Evolutionary conservation across 2,113 vertebrate genomes (phyloP).

Genomic region (Ondatra zibethicus): DNA sequence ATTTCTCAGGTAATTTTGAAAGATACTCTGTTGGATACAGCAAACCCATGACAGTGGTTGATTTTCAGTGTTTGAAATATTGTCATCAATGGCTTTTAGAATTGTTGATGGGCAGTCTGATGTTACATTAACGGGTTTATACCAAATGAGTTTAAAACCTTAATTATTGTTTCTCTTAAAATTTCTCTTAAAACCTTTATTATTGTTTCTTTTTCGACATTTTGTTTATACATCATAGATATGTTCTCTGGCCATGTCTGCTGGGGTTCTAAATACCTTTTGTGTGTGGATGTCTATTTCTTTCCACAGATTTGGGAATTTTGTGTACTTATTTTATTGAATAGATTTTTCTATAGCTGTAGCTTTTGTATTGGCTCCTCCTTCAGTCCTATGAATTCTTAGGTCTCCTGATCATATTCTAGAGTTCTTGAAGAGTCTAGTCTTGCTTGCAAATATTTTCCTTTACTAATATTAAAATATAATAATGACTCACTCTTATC

Average conservation of each 20-base stretch:
- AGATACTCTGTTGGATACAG: not conserved
- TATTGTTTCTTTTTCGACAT: not conserved
- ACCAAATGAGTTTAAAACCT: not conserved
- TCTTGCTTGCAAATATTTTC: not conserved
- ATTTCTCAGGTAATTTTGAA: not conserved
- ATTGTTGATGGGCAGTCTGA: not conserved
- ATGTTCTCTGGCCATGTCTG: not conserved
- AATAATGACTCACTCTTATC: not conserved
- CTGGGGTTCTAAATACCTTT: not conserved
- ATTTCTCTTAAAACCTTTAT: not conserved
- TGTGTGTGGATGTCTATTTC: not conserved
- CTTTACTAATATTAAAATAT: not conserved
- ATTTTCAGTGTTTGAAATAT: not conserved
- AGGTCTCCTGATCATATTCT: not conserved
- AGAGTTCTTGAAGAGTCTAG: not conserved
- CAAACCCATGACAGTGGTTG: not conserved
- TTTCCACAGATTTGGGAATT: not conserved
- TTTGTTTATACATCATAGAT: not conserved
- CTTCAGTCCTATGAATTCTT: not conserved
- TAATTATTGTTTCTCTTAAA: too few relatives aligned
- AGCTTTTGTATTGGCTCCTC: not conserved
- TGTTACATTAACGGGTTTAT: not conserved
- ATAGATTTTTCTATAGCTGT: not conserved
- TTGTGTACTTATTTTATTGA: not conserved
- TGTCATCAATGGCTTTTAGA: not conserved